These are phyloP conservation scores for Terrapene triunguis DNA, from an alignment of 2,113 vertebrate genomes.

Conservation along the genomic window DNA sequence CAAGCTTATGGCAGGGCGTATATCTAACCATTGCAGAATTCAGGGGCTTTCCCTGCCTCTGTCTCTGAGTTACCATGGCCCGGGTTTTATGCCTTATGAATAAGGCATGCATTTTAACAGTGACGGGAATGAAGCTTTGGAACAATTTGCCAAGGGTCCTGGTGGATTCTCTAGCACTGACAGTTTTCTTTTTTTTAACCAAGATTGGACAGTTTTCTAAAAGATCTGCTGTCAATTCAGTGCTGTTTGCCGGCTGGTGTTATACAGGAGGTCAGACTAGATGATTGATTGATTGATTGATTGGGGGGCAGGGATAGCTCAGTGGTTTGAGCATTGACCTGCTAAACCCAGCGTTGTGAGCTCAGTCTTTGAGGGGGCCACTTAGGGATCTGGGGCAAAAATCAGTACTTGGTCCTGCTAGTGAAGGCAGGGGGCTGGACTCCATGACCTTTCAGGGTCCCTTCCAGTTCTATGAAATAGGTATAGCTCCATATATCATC, in stretches of 20 bases:
- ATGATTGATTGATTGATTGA: background rate
- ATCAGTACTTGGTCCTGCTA: too few species aligned
- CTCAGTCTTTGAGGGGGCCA: too few species aligned
- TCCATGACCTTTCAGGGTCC: too few species aligned
- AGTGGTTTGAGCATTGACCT: too few species aligned
- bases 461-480: too few species aligned
- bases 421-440: too few species aligned
- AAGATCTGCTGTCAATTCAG: background rate
- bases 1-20: background rate
- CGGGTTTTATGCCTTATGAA: background rate
- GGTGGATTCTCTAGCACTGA: background rate
- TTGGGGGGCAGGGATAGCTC: too few species aligned
- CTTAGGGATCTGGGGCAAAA: too few species aligned
- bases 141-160: background rate
- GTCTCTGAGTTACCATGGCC: background rate
- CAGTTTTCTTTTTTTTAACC: background rate
- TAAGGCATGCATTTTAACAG: too few species aligned
- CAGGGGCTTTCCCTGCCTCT: background rate
- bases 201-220: background rate
- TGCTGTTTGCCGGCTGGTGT: background rate
- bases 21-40: background rate
- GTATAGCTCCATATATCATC: too few species aligned
- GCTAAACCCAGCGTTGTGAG: too few species aligned
- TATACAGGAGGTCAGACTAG: background rate
- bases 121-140: background rate